A percentile compares a stretch with the other conserved stretches of the same genome.
phyloP scores from a whole-genome alignment of 2,888 invertebrate genomes.

The Agrochola macilenta region DNA sequence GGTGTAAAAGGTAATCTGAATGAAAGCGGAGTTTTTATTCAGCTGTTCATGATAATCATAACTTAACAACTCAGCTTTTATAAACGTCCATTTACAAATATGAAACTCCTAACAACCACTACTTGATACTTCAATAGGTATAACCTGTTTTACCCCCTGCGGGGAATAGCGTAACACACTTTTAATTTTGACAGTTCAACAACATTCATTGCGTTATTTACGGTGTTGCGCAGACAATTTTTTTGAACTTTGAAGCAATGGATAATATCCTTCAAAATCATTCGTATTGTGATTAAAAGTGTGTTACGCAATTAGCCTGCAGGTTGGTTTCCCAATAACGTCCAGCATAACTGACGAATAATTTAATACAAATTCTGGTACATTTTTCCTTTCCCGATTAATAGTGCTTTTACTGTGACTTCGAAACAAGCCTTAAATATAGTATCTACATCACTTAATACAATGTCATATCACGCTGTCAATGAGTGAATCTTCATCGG shows the following conservation, averaged over 20 bases:
- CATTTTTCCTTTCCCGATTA: not conserved
- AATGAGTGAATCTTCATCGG: not conserved
- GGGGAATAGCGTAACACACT: too few relatives aligned
- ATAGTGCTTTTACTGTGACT: not conserved
- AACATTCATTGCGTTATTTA: too few relatives aligned
- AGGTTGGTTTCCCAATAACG: too few relatives aligned
- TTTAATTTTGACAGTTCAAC: too few relatives aligned
- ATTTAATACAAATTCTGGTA: too few relatives aligned
- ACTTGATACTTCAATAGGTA: not conserved
- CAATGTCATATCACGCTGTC: not conserved
- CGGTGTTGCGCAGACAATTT: too few relatives aligned
- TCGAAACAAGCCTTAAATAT: not conserved
- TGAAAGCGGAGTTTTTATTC: not conserved
- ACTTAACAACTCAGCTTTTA: not conserved
- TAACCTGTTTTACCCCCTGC: too few relatives aligned
- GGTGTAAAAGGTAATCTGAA: constrained; percentile 22
- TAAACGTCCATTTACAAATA: not conserved
- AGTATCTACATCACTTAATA: not conserved
- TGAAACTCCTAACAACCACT: too few relatives aligned
- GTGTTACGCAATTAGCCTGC: too few relatives aligned
- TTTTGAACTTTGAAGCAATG: too few relatives aligned
- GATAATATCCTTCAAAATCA: too few relatives aligned
- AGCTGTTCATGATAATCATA: not conserved
- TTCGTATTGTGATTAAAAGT: too few relatives aligned
- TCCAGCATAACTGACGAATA: not conserved